Percentiles rank a stretch among this genome's conserved stretches.
Conservation (phyloP, 2,888 invertebrate genomes). For the Anorthoa munda region DNA sequence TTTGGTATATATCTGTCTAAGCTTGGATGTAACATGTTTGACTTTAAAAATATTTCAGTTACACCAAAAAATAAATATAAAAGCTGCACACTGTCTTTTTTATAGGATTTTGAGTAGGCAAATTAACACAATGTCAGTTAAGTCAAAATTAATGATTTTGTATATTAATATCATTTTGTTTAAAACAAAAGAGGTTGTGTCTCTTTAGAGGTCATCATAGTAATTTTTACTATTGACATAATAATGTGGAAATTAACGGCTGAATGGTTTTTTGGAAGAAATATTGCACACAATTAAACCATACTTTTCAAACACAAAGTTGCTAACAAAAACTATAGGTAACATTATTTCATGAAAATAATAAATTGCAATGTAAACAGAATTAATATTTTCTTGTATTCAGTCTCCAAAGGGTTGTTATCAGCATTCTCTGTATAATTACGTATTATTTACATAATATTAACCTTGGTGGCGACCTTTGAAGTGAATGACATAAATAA, state of each 20-base stretch:
- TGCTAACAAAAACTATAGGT: neutral
- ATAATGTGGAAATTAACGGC: neutral
- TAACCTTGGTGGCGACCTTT: constrained; percentile 45
- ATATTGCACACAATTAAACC: neutral
- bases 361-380: neutral
- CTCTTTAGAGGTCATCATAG: too few relatives aligned
- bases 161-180: too few relatives aligned
- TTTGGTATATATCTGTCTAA: neutral
- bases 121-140: neutral
- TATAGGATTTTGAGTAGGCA: too few relatives aligned
- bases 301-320: neutral
- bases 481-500: constrained; percentile 11
- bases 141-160: neutral
- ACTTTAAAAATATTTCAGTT: neutral
- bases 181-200: too few relatives aligned
- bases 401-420: constrained; percentile 12
- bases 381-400: constrained; percentile 10
- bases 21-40: constrained; percentile 12
- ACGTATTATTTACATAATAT: constrained; percentile 46
- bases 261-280: neutral
- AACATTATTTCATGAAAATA: neutral
- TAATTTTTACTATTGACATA: neutral
- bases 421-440: constrained; percentile 31
- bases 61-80: too few relatives aligned
- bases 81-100: too few relatives aligned